Conservation (phyloP, 2,888 invertebrate genomes). For the Nudaria mundana region DNA sequence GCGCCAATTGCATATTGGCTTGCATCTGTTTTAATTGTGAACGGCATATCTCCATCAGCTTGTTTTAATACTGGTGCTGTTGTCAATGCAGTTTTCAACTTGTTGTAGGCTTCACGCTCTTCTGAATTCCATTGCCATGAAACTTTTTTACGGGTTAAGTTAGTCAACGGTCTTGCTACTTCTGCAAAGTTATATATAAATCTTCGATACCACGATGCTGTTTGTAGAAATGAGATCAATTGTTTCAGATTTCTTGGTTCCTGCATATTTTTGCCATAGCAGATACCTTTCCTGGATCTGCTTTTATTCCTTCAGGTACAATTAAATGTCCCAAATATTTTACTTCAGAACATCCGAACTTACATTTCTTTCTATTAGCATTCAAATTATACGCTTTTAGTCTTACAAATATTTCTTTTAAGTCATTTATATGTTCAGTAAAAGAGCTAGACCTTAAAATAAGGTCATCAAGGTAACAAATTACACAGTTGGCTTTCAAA, state of each 20-base stretch:
- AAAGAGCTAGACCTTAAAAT: not conserved
- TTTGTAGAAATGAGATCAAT: not conserved
- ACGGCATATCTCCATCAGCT: conserved; percentile 6
- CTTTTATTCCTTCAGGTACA: conserved; percentile 2
- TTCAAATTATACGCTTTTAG: not conserved
- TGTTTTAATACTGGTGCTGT: conserved; percentile 13
- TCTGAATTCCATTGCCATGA: conserved; percentile 16
- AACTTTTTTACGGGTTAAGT: not conserved
- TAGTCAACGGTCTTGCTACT: not conserved
- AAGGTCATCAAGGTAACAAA: not conserved
- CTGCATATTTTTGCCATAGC: not conserved
- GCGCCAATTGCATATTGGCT: conserved; percentile 2
- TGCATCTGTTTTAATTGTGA: conserved; percentile 4
- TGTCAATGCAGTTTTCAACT: conserved; percentile 7
- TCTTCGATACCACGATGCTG: not conserved
- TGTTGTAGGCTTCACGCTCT: conserved; percentile 12
- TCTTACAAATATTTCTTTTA: not conserved
- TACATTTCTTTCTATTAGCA: conserved; percentile 6
- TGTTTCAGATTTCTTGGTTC: not conserved
- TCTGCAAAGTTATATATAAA: not conserved
- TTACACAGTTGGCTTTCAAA: not conserved
- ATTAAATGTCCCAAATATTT: conserved; percentile 9
- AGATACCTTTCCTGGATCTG: not conserved
- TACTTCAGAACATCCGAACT: conserved; percentile 1
- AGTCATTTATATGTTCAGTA: not conserved